Conservation (phyloP, 1,140 invertebrate species). For the Drosophila hydei region DNA sequence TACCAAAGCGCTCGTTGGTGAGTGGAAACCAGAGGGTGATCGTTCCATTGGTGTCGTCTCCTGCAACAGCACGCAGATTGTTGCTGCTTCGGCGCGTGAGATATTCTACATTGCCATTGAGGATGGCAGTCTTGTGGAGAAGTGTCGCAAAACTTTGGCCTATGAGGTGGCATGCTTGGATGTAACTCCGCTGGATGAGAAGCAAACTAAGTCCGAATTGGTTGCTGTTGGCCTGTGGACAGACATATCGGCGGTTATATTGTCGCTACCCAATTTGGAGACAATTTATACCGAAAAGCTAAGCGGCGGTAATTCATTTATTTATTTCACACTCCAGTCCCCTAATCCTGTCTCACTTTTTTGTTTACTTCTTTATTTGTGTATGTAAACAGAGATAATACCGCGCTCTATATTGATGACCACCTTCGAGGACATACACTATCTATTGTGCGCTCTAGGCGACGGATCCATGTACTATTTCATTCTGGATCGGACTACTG, state of each 20-base stretch:
- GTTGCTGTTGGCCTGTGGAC: conserved; percentile 98
- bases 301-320: conserved; percentile 86
- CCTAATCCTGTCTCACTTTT: neutral
- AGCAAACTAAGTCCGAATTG: conserved; percentile 87
- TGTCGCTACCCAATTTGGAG: conserved; percentile 91
- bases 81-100: conserved; percentile 94
- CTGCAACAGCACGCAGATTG: conserved; percentile 92
- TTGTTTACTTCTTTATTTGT: neutral
- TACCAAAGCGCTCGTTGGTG: conserved; percentile 88
- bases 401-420: conserved; percentile 97
- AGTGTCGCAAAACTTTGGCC: conserved; percentile 78
- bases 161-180: conserved; percentile 98
- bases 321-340: too few relatives aligned
- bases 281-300: conserved; percentile 93
- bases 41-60: conserved; percentile 94
- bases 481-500: conserved; percentile 89
- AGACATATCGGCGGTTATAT: conserved; percentile 95
- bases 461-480: conserved; percentile 99
- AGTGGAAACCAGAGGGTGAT: conserved; percentile 92
- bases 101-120: conserved; percentile 95
- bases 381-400: conserved; percentile 92
- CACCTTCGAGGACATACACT: conserved; percentile 95
- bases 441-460: conserved; percentile 96
- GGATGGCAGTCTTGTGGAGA: conserved; percentile 87
- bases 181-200: conserved; percentile 91